phyloP scores from a whole-genome alignment of 1,140 invertebrate species.

The Psix sp. region DNA sequence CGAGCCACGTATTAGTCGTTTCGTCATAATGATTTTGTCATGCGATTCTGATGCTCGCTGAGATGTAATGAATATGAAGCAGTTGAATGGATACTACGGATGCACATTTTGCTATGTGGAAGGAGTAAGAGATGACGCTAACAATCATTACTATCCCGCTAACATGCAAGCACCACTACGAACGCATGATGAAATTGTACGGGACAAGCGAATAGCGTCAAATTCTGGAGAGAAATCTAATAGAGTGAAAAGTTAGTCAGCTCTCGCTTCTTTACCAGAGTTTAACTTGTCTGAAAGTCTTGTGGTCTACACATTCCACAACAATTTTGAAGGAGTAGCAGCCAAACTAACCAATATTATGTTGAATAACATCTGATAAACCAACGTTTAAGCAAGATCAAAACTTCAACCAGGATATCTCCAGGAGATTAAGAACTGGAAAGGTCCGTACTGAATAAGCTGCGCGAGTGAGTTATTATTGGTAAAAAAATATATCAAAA shows the following conservation, averaged over 20 bases:
- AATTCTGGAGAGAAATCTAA: conserved; percentile 2
- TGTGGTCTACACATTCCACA: conserved; percentile 3
- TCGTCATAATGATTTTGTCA: conserved; percentile 1
- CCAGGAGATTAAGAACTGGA: conserved; percentile 8
- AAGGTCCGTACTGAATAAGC: conserved; percentile 34
- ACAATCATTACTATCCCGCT: not conserved
- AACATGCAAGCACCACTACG: not conserved
- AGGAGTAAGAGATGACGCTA: not conserved
- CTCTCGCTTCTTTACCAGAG: not conserved
- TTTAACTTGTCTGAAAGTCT: conserved; percentile 3
- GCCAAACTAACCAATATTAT: conserved; percentile 2
- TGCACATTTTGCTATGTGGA: conserved; percentile 9
- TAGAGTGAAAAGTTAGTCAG: conserved; percentile 8
- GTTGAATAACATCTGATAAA: not conserved
- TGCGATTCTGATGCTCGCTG: conserved; percentile 8
- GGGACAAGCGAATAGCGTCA: not conserved
- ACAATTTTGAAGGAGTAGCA: not conserved
- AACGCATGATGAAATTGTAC: conserved; percentile 8
- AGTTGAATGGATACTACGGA: conserved; percentile 4
- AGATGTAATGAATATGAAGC: conserved; percentile 3
- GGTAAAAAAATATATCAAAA: too few species aligned
- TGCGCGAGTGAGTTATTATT: conserved; percentile 16
- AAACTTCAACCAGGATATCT: conserved; percentile 10
- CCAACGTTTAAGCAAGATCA: not conserved
- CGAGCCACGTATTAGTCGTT: conserved; percentile 1